These are phyloP conservation scores for Sprattus sprattus DNA, from an alignment of 2,113 vertebrate genomes.

Conservation along the genomic window DNA sequence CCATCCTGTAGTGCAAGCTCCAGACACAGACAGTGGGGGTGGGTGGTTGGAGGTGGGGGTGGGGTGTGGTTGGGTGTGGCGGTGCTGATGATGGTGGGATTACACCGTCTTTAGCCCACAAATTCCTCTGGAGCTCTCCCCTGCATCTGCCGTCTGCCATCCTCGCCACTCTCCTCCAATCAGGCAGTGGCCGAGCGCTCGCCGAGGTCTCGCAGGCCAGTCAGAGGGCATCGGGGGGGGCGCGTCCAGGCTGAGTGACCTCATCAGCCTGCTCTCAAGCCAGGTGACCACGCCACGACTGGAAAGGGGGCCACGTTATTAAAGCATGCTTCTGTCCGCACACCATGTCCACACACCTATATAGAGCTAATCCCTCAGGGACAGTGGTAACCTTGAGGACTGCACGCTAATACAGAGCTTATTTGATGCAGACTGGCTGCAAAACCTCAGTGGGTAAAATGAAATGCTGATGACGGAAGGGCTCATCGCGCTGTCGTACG, in stretches of 20 bases:
- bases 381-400: constrained; percentile 5
- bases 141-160: constrained; percentile 52
- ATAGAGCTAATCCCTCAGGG: constrained; percentile 32
- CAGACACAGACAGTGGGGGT: too few species aligned
- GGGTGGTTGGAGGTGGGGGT: background rate
- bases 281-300: background rate
- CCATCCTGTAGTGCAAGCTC: too few species aligned
- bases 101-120: constrained; percentile 48
- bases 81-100: constrained; percentile 40
- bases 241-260: too few species aligned
- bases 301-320: background rate
- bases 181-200: constrained; percentile 34
- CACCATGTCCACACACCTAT: constrained; percentile 14
- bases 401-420: background rate
- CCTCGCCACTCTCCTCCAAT: constrained; percentile 1
- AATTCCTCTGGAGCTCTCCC: constrained; percentile 49
- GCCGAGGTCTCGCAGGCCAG: background rate
- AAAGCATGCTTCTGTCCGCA: background rate
- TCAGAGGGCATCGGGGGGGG: background rate
- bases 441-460: background rate
- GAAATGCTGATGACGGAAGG: background rate
- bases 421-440: background rate
- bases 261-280: background rate
- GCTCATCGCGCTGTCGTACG: background rate
- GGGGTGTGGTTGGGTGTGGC: background rate